Conservation (phyloP, 2,113 vertebrate genomes). For the Amphiprion percula region DNA sequence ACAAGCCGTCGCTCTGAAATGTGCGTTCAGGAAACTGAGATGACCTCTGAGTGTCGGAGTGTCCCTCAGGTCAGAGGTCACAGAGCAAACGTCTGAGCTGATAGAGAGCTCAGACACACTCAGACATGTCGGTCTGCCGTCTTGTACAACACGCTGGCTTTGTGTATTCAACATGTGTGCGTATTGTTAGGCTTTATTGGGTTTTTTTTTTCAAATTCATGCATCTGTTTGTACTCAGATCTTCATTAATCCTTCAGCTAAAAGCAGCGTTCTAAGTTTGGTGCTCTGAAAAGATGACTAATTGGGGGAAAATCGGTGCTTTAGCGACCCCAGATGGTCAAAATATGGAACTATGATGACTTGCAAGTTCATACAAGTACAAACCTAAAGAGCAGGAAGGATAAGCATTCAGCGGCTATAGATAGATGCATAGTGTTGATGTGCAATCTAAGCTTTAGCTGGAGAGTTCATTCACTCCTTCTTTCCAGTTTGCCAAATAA, state of each 20-base stretch:
- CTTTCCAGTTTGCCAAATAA: background rate
- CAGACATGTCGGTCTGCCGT: conserved; percentile 49
- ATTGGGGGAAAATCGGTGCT: background rate
- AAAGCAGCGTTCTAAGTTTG: conserved; percentile 1
- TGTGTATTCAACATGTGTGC: background rate
- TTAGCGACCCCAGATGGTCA: conserved; percentile 31
- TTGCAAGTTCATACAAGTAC: background rate
- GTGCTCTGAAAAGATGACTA: background rate
- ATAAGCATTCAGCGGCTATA: background rate
- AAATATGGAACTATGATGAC: conserved; percentile 3
- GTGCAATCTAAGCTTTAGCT: no score
- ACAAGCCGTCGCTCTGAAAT: conserved; percentile 23
- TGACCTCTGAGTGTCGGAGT: conserved; percentile 64
- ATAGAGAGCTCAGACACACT: conserved; percentile 77
- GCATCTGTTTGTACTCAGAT: background rate
- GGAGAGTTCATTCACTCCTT: no score
- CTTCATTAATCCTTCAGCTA: conserved; percentile 11
- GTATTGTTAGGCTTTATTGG: background rate
- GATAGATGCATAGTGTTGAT: no score
- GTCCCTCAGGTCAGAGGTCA: conserved; percentile 70
- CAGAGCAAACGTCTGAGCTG: conserved; percentile 62
- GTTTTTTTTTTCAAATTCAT: background rate
- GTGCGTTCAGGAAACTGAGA: conserved; percentile 66
- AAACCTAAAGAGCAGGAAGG: background rate
- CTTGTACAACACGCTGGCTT: conserved; percentile 51